phyloP scores from a whole-genome alignment of 2,888 invertebrate genomes.

The Diadromus collaris region DNA sequence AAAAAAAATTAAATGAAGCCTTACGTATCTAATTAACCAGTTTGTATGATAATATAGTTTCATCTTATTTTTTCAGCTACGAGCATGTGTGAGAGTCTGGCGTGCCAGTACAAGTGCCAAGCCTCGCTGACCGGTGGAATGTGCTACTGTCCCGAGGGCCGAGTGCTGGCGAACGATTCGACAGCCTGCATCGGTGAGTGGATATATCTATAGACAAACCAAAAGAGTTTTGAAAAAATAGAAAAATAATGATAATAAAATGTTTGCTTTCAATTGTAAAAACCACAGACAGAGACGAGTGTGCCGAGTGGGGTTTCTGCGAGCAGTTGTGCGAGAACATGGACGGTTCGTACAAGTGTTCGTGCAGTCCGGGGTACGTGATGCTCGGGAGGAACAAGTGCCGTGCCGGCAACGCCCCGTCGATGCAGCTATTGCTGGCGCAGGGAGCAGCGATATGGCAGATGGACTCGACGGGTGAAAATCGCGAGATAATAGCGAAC shows the following conservation, averaged over 20 bases:
- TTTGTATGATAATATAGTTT: slow-evolving; percentile 1
- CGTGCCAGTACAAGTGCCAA: slow-evolving; percentile 95
- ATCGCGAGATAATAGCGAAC: slow-evolving; percentile 86
- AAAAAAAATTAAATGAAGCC: no score
- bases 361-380: slow-evolving; percentile 90
- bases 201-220: neutral
- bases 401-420: slow-evolving; percentile 83
- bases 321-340: slow-evolving; percentile 97
- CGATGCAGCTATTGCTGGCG: slow-evolving; percentile 85
- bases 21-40: no score
- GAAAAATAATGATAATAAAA: neutral
- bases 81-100: slow-evolving; percentile 90
- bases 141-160: slow-evolving; percentile 94
- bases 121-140: slow-evolving; percentile 94
- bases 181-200: slow-evolving; percentile 88
- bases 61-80: slow-evolving; percentile 82
- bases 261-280: neutral
- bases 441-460: slow-evolving; percentile 87
- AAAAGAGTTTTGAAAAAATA: neutral
- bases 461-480: slow-evolving; percentile 86
- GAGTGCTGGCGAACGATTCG: slow-evolving; percentile 91
- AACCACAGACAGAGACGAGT: slow-evolving; percentile 92
- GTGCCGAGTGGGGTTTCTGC: slow-evolving; percentile 95
- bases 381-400: slow-evolving; percentile 85
- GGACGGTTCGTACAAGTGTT: slow-evolving; percentile 91